These are phyloP conservation scores for Acanthaster planci DNA, from an alignment of 35 echinoderm and acorn worm genomes.

Conservation along the genomic window DNA sequence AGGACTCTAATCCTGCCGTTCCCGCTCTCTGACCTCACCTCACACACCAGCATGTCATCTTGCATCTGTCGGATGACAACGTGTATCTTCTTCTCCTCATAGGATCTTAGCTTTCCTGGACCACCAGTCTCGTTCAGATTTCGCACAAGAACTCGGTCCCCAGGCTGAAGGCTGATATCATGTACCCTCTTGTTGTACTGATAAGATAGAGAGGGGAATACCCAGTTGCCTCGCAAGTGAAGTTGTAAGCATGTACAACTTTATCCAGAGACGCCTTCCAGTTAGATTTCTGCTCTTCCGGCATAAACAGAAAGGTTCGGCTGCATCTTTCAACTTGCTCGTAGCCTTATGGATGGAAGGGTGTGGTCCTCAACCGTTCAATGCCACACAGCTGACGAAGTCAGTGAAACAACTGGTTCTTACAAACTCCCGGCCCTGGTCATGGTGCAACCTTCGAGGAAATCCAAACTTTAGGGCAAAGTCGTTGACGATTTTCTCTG, in stretches of 20 bases:
- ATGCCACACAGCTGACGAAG: too few species aligned
- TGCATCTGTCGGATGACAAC: slow-evolving; percentile 12
- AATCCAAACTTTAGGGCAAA: too few species aligned
- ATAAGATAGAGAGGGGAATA: slow-evolving; percentile 57
- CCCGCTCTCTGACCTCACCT: slow-evolving; percentile 55
- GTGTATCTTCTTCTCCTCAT: slow-evolving; percentile 56
- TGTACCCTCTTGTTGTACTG: slow-evolving; percentile 60
- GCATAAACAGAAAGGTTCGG: too few species aligned
- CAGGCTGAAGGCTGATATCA: slow-evolving; percentile 13
- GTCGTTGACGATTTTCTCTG: too few species aligned
- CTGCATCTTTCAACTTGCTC: too few species aligned
- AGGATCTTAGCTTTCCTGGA: slow-evolving; percentile 60
- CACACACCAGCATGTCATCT: slow-evolving; percentile 53
- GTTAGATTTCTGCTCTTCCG: slow-evolving; percentile 40
- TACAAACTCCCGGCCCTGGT: too few species aligned
- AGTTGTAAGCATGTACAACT: too few species aligned
- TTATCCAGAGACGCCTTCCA: slow-evolving; percentile 60
- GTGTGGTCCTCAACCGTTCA: too few species aligned
- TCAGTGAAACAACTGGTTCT: too few species aligned
- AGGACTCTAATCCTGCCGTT: slow-evolving; percentile 38
- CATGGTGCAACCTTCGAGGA: too few species aligned
- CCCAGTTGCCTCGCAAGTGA: slow-evolving; percentile 57
- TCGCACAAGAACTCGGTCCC: slow-evolving; percentile 60
- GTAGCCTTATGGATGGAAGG: too few species aligned
- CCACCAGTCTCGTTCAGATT: slow-evolving; percentile 53